Percentiles rank a stretch among this genome's conserved stretches.
phyloP scores from a whole-genome alignment of 2,113 vertebrate genomes.

The Camelus dromedarius region DNA sequence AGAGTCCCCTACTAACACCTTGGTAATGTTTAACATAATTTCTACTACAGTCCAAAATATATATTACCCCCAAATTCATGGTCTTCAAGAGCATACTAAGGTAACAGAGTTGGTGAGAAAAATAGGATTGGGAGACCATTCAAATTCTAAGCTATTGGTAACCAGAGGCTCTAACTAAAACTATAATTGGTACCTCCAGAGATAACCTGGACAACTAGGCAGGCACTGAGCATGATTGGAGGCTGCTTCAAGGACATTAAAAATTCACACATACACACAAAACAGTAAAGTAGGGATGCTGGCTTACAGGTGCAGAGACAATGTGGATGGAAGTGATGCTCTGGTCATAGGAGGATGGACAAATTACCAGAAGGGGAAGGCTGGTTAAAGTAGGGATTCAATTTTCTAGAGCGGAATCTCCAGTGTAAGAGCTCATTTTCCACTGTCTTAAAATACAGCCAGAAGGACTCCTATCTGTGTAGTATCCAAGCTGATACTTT shows the following conservation, averaged over 20 bases:
- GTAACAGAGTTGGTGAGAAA: neutral
- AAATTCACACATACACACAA: neutral
- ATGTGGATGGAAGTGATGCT: neutral
- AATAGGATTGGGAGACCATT: neutral
- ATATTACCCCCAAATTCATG: neutral
- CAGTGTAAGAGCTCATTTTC: neutral
- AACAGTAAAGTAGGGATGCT: neutral
- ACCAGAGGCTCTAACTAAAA: neutral
- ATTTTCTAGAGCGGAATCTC: neutral
- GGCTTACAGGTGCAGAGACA: neutral
- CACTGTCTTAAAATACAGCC: neutral
- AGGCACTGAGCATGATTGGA: neutral
- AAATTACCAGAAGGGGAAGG: neutral
- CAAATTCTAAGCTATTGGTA: neutral
- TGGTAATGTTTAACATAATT: neutral
- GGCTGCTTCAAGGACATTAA: neutral
- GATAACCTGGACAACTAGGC: too few relatives aligned
- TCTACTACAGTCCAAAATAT: neutral
- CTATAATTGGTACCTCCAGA: neutral
- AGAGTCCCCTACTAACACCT: neutral
- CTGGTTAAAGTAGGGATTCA: neutral
- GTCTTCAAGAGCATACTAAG: neutral
- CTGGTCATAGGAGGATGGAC: neutral
- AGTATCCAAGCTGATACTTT: neutral
- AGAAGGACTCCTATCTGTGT: neutral